These are phyloP conservation scores for Dryas iulia DNA, from an alignment of 1,140 invertebrate genomes.

Conservation along the genomic window DNA sequence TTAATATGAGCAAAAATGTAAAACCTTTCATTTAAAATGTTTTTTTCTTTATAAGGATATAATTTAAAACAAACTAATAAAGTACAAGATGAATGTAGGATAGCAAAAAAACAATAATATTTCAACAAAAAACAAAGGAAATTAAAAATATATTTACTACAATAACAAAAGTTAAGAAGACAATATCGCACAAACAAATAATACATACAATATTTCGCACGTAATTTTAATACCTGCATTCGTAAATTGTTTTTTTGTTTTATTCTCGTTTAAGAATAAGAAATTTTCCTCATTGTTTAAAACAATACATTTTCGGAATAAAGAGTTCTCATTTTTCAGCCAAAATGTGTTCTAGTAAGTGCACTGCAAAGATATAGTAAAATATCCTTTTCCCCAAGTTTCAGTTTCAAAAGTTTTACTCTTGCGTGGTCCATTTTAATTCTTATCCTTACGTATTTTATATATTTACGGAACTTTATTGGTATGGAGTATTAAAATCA, in stretches of 20 bases:
- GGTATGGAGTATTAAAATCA: too few relatives aligned
- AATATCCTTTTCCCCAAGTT: slow-evolving; percentile 24
- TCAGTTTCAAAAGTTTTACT: slow-evolving; percentile 26
- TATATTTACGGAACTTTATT: too few relatives aligned
- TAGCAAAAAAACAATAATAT: too few relatives aligned
- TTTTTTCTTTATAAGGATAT: too few relatives aligned
- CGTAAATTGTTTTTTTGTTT: slow-evolving; percentile 17
- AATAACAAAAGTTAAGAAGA: neutral
- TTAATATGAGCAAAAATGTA: too few relatives aligned
- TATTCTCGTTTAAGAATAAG: slow-evolving; percentile 19
- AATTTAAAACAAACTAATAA: too few relatives aligned
- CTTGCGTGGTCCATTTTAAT: slow-evolving; percentile 24
- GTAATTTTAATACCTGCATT: slow-evolving; percentile 2
- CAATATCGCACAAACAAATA: neutral
- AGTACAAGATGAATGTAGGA: too few relatives aligned
- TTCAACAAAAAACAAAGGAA: neutral
- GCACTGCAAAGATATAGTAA: slow-evolving; percentile 29
- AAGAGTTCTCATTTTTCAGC: slow-evolving; percentile 34
- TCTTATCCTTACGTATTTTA: neutral
- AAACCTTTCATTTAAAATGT: too few relatives aligned
- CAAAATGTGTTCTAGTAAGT: slow-evolving; percentile 35
- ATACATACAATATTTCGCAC: neutral
- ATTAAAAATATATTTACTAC: too few relatives aligned
- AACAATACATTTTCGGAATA: slow-evolving; percentile 33
- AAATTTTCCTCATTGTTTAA: slow-evolving; percentile 23